These are phyloP conservation scores for Gallinago undulata DNA, from an alignment of 2,113 vertebrate species.

Conservation along the genomic window DNA sequence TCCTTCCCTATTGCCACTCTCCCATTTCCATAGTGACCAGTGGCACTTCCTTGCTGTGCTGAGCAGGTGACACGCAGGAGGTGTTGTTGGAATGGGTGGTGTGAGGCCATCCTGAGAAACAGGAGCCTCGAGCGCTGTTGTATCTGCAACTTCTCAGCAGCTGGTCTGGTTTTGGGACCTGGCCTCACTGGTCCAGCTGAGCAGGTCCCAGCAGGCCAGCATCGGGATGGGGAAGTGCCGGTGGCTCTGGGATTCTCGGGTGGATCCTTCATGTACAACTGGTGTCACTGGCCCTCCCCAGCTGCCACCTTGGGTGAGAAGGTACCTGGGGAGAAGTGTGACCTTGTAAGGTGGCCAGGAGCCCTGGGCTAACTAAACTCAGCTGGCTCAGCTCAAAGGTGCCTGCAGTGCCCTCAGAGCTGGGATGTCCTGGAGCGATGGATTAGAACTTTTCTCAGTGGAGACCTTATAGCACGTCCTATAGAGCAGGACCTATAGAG, in stretches of 20 bases:
- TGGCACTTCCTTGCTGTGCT: not conserved
- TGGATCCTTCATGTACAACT: not conserved
- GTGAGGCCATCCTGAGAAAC: not conserved
- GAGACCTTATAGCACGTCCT: not conserved
- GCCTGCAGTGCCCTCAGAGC: too few relatives aligned
- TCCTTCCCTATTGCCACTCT: not conserved
- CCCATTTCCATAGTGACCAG: not conserved
- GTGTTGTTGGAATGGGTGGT: not conserved
- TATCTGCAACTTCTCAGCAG: not conserved
- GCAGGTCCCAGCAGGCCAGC: not conserved
- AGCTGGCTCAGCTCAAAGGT: not conserved
- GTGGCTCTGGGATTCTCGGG: not conserved
- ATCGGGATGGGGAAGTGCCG: not conserved
- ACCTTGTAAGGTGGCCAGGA: not conserved
- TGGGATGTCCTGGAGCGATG: not conserved
- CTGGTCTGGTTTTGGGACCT: not conserved
- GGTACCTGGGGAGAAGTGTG: not conserved
- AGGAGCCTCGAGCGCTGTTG: not conserved
- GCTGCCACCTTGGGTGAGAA: not conserved
- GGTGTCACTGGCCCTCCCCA: not conserved
- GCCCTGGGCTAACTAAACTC: not conserved
- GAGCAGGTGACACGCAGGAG: not conserved
- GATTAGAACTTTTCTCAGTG: not conserved
- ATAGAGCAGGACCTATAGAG: not conserved
- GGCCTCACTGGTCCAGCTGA: rapidly evolving